Conservation (phyloP, 2,888 invertebrate genomes). For the Mythimna loreyi region DNA sequence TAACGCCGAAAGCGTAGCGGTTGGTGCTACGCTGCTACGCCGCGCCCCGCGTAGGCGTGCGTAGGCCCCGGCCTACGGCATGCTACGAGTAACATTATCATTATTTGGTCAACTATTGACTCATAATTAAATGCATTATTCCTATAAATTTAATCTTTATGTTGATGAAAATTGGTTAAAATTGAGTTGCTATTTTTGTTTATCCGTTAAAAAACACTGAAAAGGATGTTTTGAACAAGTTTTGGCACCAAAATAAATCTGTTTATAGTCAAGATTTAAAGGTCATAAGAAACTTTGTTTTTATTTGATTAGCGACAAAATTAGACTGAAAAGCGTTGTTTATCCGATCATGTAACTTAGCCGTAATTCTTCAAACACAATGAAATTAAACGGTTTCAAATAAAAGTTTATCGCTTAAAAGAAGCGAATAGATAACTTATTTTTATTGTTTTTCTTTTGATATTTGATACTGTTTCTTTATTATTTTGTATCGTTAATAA, state of each 20-base stretch:
- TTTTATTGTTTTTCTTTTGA: conserved; percentile 6
- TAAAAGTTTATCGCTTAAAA: conserved; percentile 11
- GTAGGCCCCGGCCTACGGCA: conserved; percentile 79
- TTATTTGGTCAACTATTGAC: conserved; percentile 27
- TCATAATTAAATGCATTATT: conserved; percentile 23
- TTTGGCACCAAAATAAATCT: conserved; percentile 27
- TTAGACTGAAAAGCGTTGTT: conserved; percentile 26
- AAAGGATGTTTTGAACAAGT: conserved; percentile 33
- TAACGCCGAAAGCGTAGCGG: conserved; percentile 72
- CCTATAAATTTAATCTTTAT: too few relatives aligned
- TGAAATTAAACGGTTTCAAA: conserved; percentile 31
- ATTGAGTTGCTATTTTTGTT: neutral
- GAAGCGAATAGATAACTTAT: conserved; percentile 17
- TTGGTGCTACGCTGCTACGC: conserved; percentile 79
- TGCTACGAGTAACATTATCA: conserved; percentile 61
- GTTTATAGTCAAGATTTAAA: conserved; percentile 39
- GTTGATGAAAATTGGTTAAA: too few relatives aligned
- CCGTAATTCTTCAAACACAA: conserved; percentile 7
- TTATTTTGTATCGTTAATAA: neutral
- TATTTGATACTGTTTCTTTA: neutral
- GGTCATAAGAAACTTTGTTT: conserved; percentile 29
- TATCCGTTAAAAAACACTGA: conserved; percentile 1
- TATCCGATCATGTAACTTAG: conserved; percentile 28
- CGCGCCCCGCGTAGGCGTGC: conserved; percentile 88
- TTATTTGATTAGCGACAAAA: conserved; percentile 38